These are phyloP conservation scores for Enteromius mattozi DNA, from an alignment of 2,797 vertebrate genomes.

Conservation along the genomic window DNA sequence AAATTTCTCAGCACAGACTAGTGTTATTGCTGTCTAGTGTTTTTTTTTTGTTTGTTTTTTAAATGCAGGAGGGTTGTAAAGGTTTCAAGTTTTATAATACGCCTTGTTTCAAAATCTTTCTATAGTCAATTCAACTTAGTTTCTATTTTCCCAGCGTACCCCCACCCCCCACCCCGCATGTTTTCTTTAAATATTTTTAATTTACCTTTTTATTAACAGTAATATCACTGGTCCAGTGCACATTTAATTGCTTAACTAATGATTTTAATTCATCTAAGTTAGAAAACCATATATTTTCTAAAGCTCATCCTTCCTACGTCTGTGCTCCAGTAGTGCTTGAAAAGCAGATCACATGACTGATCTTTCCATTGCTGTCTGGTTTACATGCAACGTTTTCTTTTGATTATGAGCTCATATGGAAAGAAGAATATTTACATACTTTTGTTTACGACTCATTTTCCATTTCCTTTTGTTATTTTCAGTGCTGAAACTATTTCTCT, in stretches of 20 bases:
- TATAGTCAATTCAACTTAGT: background rate
- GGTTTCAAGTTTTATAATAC: background rate
- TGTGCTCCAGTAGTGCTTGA: background rate
- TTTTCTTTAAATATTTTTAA: background rate
- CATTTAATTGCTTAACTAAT: background rate
- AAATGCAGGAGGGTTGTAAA: background rate
- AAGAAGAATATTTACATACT: background rate
- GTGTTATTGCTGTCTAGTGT: background rate
- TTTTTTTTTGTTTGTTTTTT: background rate
- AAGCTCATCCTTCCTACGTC: background rate
- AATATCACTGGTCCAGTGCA: background rate
- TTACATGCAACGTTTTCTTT: background rate
- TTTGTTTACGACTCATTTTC: constrained; percentile 4
- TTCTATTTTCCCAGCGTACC: background rate
- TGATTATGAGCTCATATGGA: constrained; percentile 16
- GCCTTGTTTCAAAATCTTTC: background rate
- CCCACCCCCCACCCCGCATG: background rate
- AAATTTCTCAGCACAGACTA: background rate
- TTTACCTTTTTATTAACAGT: background rate
- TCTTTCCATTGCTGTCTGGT: background rate
- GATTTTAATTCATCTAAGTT: background rate
- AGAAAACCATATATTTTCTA: background rate
- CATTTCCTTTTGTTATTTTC: background rate
- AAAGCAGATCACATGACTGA: background rate
- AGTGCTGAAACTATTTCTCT: background rate